These are phyloP conservation scores for Hippoglossus hippoglossus DNA, from an alignment of 2,797 vertebrate genomes.

Conservation along the genomic window DNA sequence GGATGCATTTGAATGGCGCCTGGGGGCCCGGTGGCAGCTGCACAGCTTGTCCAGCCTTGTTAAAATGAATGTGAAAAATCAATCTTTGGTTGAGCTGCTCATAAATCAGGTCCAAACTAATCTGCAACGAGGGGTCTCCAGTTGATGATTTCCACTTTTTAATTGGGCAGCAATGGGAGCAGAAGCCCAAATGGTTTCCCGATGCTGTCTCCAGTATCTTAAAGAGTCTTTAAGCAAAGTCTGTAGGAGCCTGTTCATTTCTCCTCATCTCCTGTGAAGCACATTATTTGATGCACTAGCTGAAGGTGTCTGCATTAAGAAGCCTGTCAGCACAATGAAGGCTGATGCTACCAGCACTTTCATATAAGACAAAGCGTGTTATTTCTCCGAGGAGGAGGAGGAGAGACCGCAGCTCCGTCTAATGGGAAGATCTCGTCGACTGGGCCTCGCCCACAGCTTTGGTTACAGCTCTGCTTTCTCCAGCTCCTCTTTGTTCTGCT, in stretches of 20 bases:
- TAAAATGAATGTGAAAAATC: slow-evolving; percentile 13
- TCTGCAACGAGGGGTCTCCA: background rate
- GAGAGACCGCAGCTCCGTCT: slow-evolving; percentile 30
- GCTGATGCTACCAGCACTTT: slow-evolving; percentile 44
- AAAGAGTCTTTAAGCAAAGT: too few species aligned
- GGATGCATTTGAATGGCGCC: too few species aligned
- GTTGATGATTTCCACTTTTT: background rate
- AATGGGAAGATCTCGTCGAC: slow-evolving; percentile 29
- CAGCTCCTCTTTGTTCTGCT: slow-evolving; percentile 42
- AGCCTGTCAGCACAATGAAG: slow-evolving; percentile 57
- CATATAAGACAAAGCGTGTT: slow-evolving; percentile 56
- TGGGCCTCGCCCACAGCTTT: slow-evolving; percentile 48
- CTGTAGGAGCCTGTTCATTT: background rate
- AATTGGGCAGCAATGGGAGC: too few species aligned
- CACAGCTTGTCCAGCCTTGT: background rate
- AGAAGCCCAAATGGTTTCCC: too few species aligned
- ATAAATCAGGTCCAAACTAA: background rate
- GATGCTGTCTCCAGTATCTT: too few species aligned
- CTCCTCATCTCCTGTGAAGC: slow-evolving; percentile 13
- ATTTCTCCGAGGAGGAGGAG: slow-evolving; percentile 50
- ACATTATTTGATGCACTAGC: slow-evolving; percentile 36
- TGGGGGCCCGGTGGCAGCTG: background rate
- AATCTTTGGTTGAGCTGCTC: slow-evolving; percentile 40
- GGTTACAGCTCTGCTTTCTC: slow-evolving; percentile 45
- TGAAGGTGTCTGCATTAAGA: slow-evolving; percentile 29